Evolutionary conservation across 2,113 vertebrate species (phyloP).

Genomic region (Leiothrix lutea): DNA sequence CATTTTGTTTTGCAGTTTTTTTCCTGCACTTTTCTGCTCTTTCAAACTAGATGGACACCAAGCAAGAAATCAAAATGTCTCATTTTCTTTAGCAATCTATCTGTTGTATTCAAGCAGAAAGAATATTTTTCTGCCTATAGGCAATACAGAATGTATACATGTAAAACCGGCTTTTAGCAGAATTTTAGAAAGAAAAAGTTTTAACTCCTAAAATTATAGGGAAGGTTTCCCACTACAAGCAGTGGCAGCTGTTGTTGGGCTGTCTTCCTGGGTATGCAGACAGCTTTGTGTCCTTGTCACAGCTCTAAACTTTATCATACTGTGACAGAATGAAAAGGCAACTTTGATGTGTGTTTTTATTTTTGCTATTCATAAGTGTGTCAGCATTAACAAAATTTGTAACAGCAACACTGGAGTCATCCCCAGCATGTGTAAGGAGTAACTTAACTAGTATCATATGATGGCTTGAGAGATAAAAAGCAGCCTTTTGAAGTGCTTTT

Average conservation of each 20-base stretch:
- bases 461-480: background rate
- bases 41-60: background rate
- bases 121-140: background rate
- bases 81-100: background rate
- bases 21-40: background rate
- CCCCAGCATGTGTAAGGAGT: background rate
- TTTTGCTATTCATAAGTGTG: background rate
- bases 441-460: background rate
- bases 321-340: background rate
- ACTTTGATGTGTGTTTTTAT: conserved; percentile 4
- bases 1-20: background rate
- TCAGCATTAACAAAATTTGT: conserved; percentile 18
- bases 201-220: background rate
- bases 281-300: background rate
- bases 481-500: background rate
- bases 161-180: background rate
- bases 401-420: background rate
- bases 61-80: background rate
- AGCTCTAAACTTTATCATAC: background rate
- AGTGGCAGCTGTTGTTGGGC: background rate
- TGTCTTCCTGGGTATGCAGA: background rate
- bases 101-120: background rate
- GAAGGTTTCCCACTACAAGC: background rate
- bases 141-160: background rate
- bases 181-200: background rate